Conservation (phyloP, 2,888 invertebrate genomes). For the Stramonita haemastoma region DNA sequence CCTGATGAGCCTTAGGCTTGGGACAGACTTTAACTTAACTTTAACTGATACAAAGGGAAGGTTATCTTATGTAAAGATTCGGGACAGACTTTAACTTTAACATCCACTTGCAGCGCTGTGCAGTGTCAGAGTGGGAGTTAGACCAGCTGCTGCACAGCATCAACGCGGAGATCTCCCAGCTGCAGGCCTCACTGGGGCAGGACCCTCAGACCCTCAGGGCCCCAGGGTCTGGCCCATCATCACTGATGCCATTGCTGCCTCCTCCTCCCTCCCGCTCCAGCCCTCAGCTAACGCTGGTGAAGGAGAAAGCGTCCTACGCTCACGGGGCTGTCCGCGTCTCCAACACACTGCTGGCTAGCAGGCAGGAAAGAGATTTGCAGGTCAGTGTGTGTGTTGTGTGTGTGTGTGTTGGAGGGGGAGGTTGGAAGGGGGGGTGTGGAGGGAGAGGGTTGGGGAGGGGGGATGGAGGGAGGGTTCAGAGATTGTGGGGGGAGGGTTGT, state of each 20-base stretch:
- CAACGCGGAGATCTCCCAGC: constrained; percentile 16
- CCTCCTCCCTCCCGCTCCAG: background rate
- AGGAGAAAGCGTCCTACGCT: background rate
- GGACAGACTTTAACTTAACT: no score
- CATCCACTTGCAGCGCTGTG: background rate
- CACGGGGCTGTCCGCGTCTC: background rate
- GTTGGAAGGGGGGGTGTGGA: no score
- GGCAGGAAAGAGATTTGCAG: background rate
- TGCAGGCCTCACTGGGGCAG: constrained; percentile 21
- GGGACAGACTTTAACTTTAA: no score
- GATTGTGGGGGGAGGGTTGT: no score
- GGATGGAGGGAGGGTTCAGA: no score
- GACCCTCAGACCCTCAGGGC: no score
- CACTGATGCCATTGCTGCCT: background rate
- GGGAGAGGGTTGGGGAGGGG: no score
- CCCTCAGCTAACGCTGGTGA: constrained; percentile 1
- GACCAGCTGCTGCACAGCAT: constrained; percentile 13
- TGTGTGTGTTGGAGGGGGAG: no score
- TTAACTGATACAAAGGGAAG: no score
- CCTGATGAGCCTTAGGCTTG: no score
- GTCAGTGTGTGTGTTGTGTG: background rate
- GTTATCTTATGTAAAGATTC: no score
- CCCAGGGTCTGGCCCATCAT: no score
- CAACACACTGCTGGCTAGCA: background rate
- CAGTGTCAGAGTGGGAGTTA: constrained; percentile 30